These are phyloP conservation scores for Coecobrya sp. DNA, from an alignment of 2,888 invertebrate genomes.

Conservation along the genomic window DNA sequence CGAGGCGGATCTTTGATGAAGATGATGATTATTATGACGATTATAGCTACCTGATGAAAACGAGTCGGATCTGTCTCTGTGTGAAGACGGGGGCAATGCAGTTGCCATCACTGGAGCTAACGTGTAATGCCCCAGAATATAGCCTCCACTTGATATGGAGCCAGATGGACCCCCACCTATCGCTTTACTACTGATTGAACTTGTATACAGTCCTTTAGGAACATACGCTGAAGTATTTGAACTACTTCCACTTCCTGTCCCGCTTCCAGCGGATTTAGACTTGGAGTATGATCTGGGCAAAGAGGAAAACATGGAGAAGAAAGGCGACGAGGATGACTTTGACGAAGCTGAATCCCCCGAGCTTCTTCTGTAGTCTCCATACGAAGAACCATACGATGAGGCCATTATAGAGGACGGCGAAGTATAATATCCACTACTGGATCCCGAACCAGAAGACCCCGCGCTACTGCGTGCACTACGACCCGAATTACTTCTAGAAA, in stretches of 20 bases:
- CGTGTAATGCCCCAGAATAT: conserved; percentile 82
- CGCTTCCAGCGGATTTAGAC: conserved; percentile 19
- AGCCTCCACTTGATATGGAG: conserved; percentile 73
- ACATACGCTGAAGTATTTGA: conserved; percentile 25
- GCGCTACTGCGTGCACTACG: conserved; percentile 46
- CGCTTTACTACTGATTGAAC: conserved; percentile 57
- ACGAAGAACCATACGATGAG: conserved; percentile 59
- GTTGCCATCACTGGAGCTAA: conserved; percentile 69
- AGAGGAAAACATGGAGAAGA: conserved; percentile 65
- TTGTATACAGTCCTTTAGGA: conserved; percentile 66
- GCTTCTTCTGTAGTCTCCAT: conserved; percentile 55
- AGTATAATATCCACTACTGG: conserved; percentile 66
- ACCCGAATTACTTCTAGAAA: conserved; percentile 72
- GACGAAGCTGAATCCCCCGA: conserved; percentile 12
- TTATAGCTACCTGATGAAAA: conserved; percentile 73
- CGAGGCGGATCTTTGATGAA: conserved; percentile 77
- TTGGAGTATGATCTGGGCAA: conserved; percentile 74
- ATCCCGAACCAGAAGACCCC: conserved; percentile 20
- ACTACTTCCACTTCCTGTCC: neutral
- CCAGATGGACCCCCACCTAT: conserved; percentile 16
- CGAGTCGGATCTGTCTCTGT: conserved; percentile 66
- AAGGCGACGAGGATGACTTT: conserved; percentile 49
- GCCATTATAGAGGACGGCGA: conserved; percentile 37
- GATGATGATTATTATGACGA: conserved; percentile 75
- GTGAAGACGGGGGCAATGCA: neutral